Base-by-base conservation (phyloP, 2,113 vertebrate genomes). In the Nothocercus nigrocapillus region DNA sequence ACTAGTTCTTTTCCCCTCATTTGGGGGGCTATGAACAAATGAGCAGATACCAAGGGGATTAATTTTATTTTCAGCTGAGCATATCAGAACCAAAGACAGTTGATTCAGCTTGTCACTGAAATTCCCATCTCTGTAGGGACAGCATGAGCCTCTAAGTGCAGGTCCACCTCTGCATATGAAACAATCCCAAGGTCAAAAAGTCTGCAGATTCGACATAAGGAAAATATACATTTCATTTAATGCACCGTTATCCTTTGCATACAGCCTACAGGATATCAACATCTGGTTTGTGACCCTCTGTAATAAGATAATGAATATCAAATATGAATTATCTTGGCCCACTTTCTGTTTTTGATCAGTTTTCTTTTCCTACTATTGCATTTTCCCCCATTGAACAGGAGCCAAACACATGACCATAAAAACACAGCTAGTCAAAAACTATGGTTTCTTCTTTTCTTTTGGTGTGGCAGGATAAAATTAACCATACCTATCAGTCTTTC, bases 301-400 rank as follows among this genome's bases (percentile, higher is more conserved):
- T 89, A 96, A 96, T 49, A 80, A 90, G 94, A 95, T 96, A 96
- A 96, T 95, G 90, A 90, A 87, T 84, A 96, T 87, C 88, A 89
- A 95, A 90, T 83, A 96, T 64, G 87, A 90, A 91, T 95, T 96
- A 68, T 78, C 47, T 96, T 97, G 96, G 93, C 95, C 76, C 80
- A 42, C 18, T 82, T n/a, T 83, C 75, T 82, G 49, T 0, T 89
- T 97, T 81, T 92, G 63, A 83, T 89, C 83, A 1, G 68, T 91
- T 94, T 93, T 89, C 82, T 85, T 94, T 75, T 64, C 72, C 87
- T 85, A 25, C 42, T 56, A 32, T 72, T 82, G 38, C 78, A 36
- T 82, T 93, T 80, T 94, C 74, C 0, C 54, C 45, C 20, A 5
- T 2, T 0, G 0, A n/a, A 17, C 78, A 53, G 51, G 72, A 73